These are phyloP conservation scores for Phortica magna DNA, from an alignment of 2,888 invertebrate species.

Conservation along the genomic window DNA sequence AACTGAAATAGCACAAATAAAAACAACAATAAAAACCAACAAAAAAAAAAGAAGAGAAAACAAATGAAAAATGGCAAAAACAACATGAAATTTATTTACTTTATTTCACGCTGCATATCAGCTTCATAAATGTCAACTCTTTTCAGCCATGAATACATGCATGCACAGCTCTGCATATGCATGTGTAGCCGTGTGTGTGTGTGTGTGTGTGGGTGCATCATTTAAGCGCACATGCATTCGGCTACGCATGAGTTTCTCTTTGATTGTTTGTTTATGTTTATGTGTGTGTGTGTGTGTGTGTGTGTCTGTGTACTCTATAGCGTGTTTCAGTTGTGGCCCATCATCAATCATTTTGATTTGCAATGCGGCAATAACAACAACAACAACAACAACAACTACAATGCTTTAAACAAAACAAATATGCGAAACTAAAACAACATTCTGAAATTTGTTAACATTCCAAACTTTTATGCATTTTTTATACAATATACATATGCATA, in stretches of 20 bases:
- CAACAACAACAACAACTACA: background rate
- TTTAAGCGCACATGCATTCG: too few species aligned
- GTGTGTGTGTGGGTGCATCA: background rate
- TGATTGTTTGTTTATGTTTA: background rate
- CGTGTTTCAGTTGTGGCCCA: constrained; percentile 52
- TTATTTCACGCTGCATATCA: constrained; percentile 67
- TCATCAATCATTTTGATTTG: constrained; percentile 71
- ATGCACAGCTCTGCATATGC: background rate
- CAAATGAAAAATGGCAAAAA: constrained; percentile 60
- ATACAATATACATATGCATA: too few species aligned
- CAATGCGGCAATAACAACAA: constrained; percentile 26
- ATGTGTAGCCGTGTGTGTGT: background rate
- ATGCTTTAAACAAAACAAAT: background rate
- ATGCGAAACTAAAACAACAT: background rate
- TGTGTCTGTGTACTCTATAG: background rate
- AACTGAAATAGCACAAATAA: background rate
- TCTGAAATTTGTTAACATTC: background rate
- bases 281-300: background rate
- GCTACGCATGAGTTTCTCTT: too few species aligned
- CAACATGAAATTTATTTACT: constrained; percentile 65
- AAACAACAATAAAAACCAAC: constrained; percentile 9
- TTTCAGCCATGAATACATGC: constrained; percentile 5
- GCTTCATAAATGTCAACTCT: constrained; percentile 66
- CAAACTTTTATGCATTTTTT: too few species aligned
- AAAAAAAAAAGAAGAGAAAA: constrained; percentile 54